Conservation (phyloP, 2,113 vertebrate genomes). For the Isichthys henryi region DNA sequence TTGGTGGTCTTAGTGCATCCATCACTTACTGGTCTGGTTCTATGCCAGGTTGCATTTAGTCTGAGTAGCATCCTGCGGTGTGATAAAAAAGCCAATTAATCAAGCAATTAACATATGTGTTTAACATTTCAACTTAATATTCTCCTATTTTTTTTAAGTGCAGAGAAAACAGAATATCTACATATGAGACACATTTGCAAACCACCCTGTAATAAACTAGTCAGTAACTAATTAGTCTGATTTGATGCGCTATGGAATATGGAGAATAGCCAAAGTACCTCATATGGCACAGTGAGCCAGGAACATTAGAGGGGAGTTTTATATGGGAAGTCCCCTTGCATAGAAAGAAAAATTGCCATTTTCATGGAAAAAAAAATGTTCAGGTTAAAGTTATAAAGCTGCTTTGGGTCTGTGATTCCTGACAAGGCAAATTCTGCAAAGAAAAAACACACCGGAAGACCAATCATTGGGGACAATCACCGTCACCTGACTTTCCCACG, state of each 20-base stretch:
- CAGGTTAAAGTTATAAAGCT: background rate
- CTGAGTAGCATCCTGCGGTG: constrained; percentile 11
- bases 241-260: background rate
- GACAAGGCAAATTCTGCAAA: background rate
- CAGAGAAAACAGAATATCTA: background rate
- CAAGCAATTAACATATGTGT: background rate
- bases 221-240: background rate
- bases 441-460: background rate
- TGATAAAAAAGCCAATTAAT: constrained; percentile 1
- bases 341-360: background rate
- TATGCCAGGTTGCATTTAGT: constrained; percentile 13
- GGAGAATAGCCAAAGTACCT: background rate
- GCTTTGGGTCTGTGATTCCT: background rate
- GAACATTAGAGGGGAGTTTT: background rate
- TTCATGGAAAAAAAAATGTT: background rate
- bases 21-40: constrained; percentile 18
- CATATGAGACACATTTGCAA: background rate
- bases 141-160: background rate
- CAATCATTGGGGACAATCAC: background rate
- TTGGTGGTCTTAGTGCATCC: constrained; percentile 38
- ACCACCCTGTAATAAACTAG: background rate
- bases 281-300: background rate
- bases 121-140: background rate
- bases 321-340: background rate
- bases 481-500: background rate